Evolutionary conservation across 2,888 invertebrate species (phyloP), one percentile per base, ranked within the genome.

Genomic region (Brenthis daphne): DNA sequence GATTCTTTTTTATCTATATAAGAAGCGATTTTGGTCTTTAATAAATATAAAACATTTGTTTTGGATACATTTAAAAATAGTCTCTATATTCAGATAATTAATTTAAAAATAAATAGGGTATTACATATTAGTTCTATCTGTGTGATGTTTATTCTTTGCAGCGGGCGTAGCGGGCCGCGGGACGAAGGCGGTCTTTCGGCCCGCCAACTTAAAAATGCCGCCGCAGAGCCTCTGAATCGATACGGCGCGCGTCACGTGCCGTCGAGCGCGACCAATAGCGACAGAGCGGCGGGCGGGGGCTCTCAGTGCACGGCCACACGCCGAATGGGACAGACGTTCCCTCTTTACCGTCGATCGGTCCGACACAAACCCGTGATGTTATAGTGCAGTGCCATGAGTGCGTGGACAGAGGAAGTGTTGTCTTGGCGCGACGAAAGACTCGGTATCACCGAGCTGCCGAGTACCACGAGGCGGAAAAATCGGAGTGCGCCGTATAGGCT

Each of bases 151-250:
- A 77, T 58, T 89, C 83, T 86, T 70, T 80, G 73, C 24, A 67
- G 79, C 83, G 83, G 84, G 86, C 81, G 85, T 80, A 77, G 84
- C 81, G 85, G 82, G 82, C 81, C 79, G 87, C 87, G 91, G 90
- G 90, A 79, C 82, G 87, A 80, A 85, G 90, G 90, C 89, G 90
- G 90, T 84, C 86, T 86, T 87, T 89, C 89, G 81, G 87, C 80
- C 86, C 88, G 89, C 87, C 90, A 95, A 95, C 94, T 95, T 95
- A 95, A 95, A 95, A 96, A 95, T 95, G 95, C 95, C 95, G 95
- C 95, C 95, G 95, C 95, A 93, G 94, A 94, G 94, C 94, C 94
- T 94, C 94, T 95, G 95, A 95, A 96, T 95, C 95, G 95, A 96
- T 95, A 95, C 94, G 94, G 79, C 94, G 93, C 89, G 90, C 90